Evolutionary conservation across 1,140 invertebrate genomes (phyloP), one percentile per base, ranked within the genome.

Genomic region (Gonatopus flavifemur): DNA sequence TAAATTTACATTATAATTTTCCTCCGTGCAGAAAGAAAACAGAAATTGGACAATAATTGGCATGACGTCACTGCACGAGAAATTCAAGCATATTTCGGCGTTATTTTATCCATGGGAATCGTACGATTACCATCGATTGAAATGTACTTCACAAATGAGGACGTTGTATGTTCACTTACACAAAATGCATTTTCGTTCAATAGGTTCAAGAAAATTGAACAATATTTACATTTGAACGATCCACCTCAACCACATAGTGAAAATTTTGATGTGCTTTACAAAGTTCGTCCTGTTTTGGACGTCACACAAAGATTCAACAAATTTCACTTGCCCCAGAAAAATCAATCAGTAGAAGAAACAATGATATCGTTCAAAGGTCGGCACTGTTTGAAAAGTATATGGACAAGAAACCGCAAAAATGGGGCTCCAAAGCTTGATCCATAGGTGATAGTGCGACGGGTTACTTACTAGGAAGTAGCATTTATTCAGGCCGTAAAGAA

Each of bases 361-460:
- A 40, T 58, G 28, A 52, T 64, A 12, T 52, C 62, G 9, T 64
- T 59, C 46, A 64, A 62, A 40, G 56, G 59, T 13, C 24, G 46
- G 31, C 25, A 25, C 37, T 3, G 4, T 12, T 32, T 51, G 20
- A 64, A 46, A 58, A 64, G 40, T 64, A 75, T 46, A 58, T 70
- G 19, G 56, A 54, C n/a, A 51, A 52, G 28, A 71, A 75, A 41
- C 72, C 71, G 7, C 62, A 65, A 43, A 72, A 71, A 40, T 62
- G 59, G 49, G 52, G 59, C n/a, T 41, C 62, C 20, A 62, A 62
- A 49, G 42, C 62, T 50, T 62, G 57, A 49, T 42, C 51, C 10
- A 50, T 37, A 32, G 38, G 44, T 16, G 51, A 48, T 13, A 38
- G 20, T 22, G 3, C 19, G 25, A 40, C 18, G 15, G 32, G 39